phyloP scores from a whole-genome alignment of 2,888 invertebrate species.

The Cephalotes varians region DNA sequence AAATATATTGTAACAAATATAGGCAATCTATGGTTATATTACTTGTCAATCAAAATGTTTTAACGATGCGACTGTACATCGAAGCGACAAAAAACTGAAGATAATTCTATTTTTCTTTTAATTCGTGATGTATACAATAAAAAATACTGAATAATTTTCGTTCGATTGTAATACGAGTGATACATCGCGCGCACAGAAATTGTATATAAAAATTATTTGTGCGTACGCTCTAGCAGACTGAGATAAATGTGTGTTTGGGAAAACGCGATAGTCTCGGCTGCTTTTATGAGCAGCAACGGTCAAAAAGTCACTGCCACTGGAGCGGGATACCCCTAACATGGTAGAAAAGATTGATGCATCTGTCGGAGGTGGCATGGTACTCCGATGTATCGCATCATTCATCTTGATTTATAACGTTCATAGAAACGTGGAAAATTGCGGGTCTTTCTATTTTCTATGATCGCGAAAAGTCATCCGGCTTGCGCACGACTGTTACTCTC shows the following conservation, averaged over 20 bases:
- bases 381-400: conserved; percentile 68
- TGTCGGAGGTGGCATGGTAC: conserved; percentile 56
- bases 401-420: conserved; percentile 69
- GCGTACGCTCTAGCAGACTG: background rate
- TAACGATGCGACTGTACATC: background rate
- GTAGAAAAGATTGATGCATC: conserved; percentile 71
- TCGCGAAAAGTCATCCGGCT: conserved; percentile 32
- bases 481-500: conserved; percentile 21
- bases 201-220: background rate
- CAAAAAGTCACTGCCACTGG: conserved; percentile 71
- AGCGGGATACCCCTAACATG: conserved; percentile 49
- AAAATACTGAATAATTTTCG: background rate
- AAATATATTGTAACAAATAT: conserved; percentile 15
- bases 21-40: conserved; percentile 6
- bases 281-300: conserved; percentile 59
- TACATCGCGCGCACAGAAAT: background rate
- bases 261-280: conserved; percentile 51
- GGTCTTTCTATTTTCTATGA: conserved; percentile 51
- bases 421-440: conserved; percentile 42
- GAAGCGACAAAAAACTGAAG: background rate
- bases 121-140: background rate
- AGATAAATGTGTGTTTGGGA: conserved; percentile 20
- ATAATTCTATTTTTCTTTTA: conserved; percentile 11
- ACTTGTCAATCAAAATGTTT: background rate
- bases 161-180: background rate